A percentile compares a stretch with the other conserved stretches of the same genome.
Conservation (phyloP, 2,888 invertebrate genomes). For the Neria commutata region DNA sequence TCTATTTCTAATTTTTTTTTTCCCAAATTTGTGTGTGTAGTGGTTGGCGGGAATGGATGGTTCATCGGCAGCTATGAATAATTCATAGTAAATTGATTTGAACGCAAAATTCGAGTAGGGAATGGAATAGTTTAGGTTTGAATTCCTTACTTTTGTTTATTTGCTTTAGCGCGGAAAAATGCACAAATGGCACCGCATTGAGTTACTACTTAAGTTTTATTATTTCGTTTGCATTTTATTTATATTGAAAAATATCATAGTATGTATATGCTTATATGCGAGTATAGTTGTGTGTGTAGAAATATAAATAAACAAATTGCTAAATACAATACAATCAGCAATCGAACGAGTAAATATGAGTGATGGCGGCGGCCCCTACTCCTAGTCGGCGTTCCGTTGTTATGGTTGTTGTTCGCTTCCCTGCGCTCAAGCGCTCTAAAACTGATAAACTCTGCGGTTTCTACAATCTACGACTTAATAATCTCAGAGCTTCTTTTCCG, state of each 20-base stretch:
- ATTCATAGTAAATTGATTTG: slow-evolving; percentile 10
- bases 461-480: too few species aligned
- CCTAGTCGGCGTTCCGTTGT: too few species aligned
- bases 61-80: too few species aligned
- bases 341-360: too few species aligned
- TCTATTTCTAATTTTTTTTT: too few species aligned
- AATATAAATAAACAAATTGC: not conserved
- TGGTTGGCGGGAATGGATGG: not conserved
- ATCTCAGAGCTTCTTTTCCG: too few species aligned
- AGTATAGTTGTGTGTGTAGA: not conserved
- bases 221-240: not conserved
- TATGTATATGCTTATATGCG: not conserved
- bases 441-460: too few species aligned
- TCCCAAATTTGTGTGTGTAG: not conserved
- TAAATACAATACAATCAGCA: not conserved
- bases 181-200: slow-evolving; percentile 40
- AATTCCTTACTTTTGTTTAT: slow-evolving; percentile 3
- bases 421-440: too few species aligned
- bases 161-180: slow-evolving; percentile 7
- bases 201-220: slow-evolving; percentile 31
- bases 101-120: not conserved
- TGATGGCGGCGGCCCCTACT: too few species aligned
- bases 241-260: not conserved
- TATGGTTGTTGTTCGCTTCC: too few species aligned
- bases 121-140: not conserved